A percentile compares a stretch with the other conserved stretches of the same genome.
Conservation (phyloP, 2,888 invertebrate genomes). For the Oscheius sp. region DNA sequence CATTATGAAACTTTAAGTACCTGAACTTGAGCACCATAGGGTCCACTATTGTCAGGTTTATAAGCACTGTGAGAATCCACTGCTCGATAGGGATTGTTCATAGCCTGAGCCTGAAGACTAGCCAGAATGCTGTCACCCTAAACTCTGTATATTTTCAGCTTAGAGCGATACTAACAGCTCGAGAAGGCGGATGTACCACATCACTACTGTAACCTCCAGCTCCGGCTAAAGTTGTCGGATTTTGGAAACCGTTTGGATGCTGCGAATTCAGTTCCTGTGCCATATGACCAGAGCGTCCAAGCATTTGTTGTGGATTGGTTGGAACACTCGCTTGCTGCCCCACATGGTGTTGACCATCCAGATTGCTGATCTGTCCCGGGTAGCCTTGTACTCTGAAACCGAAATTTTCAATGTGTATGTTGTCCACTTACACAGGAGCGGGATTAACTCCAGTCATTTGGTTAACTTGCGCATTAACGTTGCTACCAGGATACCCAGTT, state of each 20-base stretch:
- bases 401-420: not conserved
- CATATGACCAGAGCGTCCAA: not conserved
- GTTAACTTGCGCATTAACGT: not conserved
- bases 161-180: not conserved
- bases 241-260: not conserved
- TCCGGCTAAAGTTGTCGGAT: not conserved
- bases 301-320: too few relatives aligned
- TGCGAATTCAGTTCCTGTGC: slow-evolving; percentile 4
- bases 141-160: not conserved
- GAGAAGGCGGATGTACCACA: not conserved
- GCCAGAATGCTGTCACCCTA: slow-evolving; percentile 1
- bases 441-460: not conserved
- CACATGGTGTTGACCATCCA: not conserved
- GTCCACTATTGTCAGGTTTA: not conserved
- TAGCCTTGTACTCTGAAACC: not conserved
- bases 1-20: not conserved
- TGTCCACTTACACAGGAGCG: too few relatives aligned
- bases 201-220: slow-evolving; percentile 14
- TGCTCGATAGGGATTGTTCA: too few relatives aligned
- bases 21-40: not conserved
- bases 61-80: slow-evolving; percentile 1
- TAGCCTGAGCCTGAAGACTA: too few relatives aligned
- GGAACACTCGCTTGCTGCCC: not conserved
- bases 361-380: not conserved
- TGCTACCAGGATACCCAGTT: not conserved